phyloP scores from a whole-genome alignment of 2,888 invertebrate species.

The Drosophila parthenogenetica region DNA sequence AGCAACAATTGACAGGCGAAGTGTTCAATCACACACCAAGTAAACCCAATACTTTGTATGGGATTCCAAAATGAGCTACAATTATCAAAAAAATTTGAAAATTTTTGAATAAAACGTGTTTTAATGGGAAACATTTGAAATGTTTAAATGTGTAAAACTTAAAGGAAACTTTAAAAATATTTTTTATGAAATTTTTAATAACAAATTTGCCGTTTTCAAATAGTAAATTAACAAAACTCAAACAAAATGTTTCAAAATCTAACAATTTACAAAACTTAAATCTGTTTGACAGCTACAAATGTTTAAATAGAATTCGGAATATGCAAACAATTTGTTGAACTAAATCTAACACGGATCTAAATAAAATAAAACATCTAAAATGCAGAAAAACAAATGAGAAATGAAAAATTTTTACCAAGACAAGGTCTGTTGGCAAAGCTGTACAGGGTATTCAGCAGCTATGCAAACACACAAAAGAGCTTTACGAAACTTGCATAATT shows the following conservation, averaged over 20 bases:
- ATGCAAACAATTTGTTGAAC: not conserved
- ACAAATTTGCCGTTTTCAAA: too few relatives aligned
- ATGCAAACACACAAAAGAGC: not conserved
- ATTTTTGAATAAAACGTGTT: too few relatives aligned
- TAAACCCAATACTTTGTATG: too few relatives aligned
- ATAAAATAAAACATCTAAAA: not conserved
- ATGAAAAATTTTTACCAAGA: too few relatives aligned
- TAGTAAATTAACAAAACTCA: too few relatives aligned
- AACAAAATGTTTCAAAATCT: too few relatives aligned
- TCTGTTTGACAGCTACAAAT: not conserved
- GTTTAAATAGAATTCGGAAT: not conserved
- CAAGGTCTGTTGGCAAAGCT: not conserved
- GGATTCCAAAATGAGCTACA: not conserved
- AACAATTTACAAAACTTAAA: too few relatives aligned
- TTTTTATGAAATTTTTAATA: too few relatives aligned
- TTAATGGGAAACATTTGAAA: too few relatives aligned
- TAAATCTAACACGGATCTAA: not conserved
- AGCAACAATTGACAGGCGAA: conserved; percentile 43
- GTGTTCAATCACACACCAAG: conserved; percentile 22
- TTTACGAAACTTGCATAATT: not conserved
- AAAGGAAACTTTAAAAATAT: too few relatives aligned
- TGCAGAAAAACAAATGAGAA: not conserved
- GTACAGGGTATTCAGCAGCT: not conserved
- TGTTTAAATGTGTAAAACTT: too few relatives aligned
- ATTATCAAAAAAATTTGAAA: not conserved